Conservation (phyloP, 2,797 vertebrate genomes). For the Myotis findleyi region DNA sequence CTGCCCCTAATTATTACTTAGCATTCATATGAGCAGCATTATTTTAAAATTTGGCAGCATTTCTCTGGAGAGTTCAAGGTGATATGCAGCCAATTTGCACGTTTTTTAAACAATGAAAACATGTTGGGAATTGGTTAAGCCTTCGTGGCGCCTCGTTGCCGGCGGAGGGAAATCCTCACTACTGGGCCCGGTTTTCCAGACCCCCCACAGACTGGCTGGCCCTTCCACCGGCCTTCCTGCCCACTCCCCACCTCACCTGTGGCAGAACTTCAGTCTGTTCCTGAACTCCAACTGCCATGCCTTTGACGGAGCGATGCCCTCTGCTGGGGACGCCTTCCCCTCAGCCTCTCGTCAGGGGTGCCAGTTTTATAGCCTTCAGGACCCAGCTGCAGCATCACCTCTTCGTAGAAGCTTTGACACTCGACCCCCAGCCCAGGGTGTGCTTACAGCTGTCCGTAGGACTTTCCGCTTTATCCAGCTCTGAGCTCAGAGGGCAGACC, state of each 20-base stretch:
- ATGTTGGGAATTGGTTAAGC: neutral
- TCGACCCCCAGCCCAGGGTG: accelerated
- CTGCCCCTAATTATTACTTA: neutral
- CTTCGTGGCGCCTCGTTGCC: accelerated
- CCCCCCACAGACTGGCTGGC: neutral
- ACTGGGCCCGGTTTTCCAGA: neutral
- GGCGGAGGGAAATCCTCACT: neutral
- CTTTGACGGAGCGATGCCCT: neutral
- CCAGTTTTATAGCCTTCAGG: accelerated
- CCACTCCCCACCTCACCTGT: neutral
- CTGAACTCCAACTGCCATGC: neutral
- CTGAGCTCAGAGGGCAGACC: neutral
- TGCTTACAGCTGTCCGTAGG: neutral
- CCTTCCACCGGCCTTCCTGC: neutral
- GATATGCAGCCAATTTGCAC: neutral
- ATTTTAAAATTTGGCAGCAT: neutral
- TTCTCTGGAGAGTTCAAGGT: neutral
- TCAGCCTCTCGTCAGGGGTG: neutral
- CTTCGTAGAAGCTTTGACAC: neutral
- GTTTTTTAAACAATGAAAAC: neutral
- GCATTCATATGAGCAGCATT: accelerated
- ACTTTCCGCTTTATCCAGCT: neutral
- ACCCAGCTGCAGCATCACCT: neutral
- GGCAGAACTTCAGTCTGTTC: neutral
- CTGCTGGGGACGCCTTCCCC: neutral